Base-by-base conservation (phyloP, 2,888 invertebrate genomes). In the Platycheirus albimanus region DNA sequence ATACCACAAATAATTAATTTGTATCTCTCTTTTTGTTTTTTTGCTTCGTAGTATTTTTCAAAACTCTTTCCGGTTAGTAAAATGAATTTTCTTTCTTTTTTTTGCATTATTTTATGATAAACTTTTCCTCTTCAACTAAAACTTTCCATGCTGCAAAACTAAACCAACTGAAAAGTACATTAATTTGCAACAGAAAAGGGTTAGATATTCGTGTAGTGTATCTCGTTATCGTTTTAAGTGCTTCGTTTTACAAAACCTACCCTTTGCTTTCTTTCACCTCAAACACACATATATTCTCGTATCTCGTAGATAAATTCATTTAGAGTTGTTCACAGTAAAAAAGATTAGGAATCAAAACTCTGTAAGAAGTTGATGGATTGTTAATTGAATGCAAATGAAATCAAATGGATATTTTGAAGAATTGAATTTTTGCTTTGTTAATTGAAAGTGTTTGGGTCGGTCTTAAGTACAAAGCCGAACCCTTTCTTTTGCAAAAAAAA, bases 321-420 rank as follows among this genome's bases (percentile, higher is more conserved):
- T 5, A 36, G 10, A 36, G 69, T 8, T 8, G 5, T 33, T 6
- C 7, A 61, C 56, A 38, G 67, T n/a, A n/a, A 43, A 78, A 67
- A 78, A 83, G 83, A 78, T 83, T 83, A 78, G 78, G 72, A 83
- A 83, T 83, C 83, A 78, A 69, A 74, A 69, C 69, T 66, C 74
- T 58, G 74, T 86, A 85, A 85, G 84, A 86, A 86, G 85, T 86
- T 87, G 86, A 86, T 87, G 87, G 86, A 87, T 86, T 87, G 85
- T 86, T 86, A 86, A 86, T 87, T 87, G 86, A 86, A 87, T 87
- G 86, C 86, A 87, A 87, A 86, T 86, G 86, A 86, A 87, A 87
- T 87, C 84, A 83, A 83, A 83, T 83, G 77, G 72, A 83, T 83
- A 78, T 83, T 74, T 67, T 52, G 11, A 28, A 28, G 71, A 69